phyloP scores from a whole-genome alignment of 2,888 invertebrate genomes.

The Drosophila merina region DNA sequence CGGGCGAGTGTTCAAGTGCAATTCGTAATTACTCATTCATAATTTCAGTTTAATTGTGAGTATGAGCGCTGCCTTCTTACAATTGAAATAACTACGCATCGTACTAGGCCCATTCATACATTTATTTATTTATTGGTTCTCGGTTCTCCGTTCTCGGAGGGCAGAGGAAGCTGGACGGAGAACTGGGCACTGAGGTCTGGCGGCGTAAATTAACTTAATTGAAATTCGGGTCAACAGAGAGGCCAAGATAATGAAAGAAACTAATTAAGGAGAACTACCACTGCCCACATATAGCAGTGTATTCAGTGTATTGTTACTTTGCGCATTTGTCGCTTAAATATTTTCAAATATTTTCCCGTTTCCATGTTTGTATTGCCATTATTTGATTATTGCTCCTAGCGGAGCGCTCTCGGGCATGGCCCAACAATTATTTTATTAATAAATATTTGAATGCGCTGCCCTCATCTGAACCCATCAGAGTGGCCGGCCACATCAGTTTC shows the following conservation, averaged over 20 bases:
- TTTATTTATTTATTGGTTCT: conserved; percentile 57
- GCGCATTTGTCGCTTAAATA: conserved; percentile 63
- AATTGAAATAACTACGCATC: conserved; percentile 36
- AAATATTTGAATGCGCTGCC: conserved; percentile 73
- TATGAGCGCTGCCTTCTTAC: conserved; percentile 11
- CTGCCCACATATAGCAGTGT: conserved; percentile 53
- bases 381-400: conserved; percentile 64
- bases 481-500: conserved; percentile 65
- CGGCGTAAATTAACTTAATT: conserved; percentile 83
- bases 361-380: conserved; percentile 52
- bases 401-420: conserved; percentile 35
- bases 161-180: conserved; percentile 30
- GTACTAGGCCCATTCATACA: conserved; percentile 59
- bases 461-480: conserved; percentile 59
- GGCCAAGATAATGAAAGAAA: conserved; percentile 84
- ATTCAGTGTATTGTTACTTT: conserved; percentile 39
- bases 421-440: conserved; percentile 76
- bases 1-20: conserved; percentile 60
- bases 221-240: conserved; percentile 85
- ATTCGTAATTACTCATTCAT: conserved; percentile 66
- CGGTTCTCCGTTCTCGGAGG: conserved; percentile 53
- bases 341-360: conserved; percentile 74
- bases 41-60: conserved; percentile 69
- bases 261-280: conserved; percentile 82
- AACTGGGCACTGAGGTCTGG: conserved; percentile 51